Conservation (phyloP, 2,797 vertebrate species). For the Onychomys arenicola region DNA sequence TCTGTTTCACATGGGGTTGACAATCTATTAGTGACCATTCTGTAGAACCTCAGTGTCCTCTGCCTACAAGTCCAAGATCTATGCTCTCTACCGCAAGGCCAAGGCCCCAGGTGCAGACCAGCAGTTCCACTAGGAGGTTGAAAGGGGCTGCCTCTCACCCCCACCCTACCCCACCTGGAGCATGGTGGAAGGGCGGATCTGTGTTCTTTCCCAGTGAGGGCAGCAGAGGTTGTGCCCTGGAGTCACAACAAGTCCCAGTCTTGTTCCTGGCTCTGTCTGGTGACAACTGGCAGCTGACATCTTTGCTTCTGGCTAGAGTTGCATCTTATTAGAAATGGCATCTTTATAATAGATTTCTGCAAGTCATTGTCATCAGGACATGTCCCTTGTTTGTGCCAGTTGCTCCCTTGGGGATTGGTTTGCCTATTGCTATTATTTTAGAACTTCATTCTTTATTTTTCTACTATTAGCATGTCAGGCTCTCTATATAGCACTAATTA, state of each 20-base stretch:
- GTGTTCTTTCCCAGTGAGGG: background rate
- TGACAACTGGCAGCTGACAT: slow-evolving; percentile 75
- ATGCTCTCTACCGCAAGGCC: background rate
- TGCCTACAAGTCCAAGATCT: background rate
- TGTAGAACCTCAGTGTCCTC: background rate
- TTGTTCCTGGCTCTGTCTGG: slow-evolving; percentile 69
- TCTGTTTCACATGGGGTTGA: background rate
- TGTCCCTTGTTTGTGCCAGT: slow-evolving; percentile 36
- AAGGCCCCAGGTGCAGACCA: background rate
- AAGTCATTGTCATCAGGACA: slow-evolving; percentile 73
- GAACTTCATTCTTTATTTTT: background rate
- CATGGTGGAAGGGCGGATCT: background rate
- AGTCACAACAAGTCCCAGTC: slow-evolving; percentile 56
- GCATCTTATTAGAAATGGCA: slow-evolving; percentile 73
- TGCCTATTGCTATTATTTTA: slow-evolving; percentile 6
- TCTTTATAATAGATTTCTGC: slow-evolving; percentile 80
- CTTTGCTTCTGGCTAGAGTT: slow-evolving; percentile 67
- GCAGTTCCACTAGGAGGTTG: background rate
- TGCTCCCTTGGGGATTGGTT: slow-evolving; percentile 21
- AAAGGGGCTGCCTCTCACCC: background rate
- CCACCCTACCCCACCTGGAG: accelerated
- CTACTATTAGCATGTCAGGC: slow-evolving; percentile 27
- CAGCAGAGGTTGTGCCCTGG: slow-evolving; percentile 29
- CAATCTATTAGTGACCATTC: background rate
- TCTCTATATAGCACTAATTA: slow-evolving; percentile 53